phyloP scores from a whole-genome alignment of 2,888 invertebrate genomes.

The Tenthredo amoena region DNA sequence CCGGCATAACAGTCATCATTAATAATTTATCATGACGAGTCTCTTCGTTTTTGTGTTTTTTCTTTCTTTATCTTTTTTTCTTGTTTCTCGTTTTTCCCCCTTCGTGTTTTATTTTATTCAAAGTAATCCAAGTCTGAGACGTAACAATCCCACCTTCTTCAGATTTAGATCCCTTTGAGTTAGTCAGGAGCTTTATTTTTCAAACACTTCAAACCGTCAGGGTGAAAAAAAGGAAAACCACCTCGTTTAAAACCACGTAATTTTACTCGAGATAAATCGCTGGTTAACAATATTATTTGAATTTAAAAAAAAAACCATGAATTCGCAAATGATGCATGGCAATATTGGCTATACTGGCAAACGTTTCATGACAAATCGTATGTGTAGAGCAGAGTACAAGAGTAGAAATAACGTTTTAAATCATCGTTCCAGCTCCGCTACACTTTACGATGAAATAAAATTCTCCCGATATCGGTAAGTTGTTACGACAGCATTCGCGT shows the following conservation, averaged over 20 bases:
- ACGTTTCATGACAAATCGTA: neutral
- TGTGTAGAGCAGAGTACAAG: neutral
- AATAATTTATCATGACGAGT: slow-evolving; percentile 39
- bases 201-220: neutral
- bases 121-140: neutral
- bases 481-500: neutral
- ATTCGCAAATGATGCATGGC: neutral
- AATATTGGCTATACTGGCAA: neutral
- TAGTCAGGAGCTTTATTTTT: neutral
- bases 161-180: slow-evolving; percentile 3
- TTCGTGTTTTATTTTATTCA: neutral
- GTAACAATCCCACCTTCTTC: slow-evolving; percentile 46
- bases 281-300: neutral
- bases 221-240: neutral
- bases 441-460: slow-evolving; percentile 18
- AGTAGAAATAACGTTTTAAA: neutral
- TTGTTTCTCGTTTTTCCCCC: neutral
- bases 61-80: neutral
- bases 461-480: neutral
- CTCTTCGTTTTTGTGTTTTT: slow-evolving; percentile 12
- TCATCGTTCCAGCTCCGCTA: neutral
- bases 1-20: slow-evolving; percentile 75
- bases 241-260: neutral
- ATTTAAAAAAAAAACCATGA: neutral
- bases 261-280: neutral